Evolutionary conservation across 2,113 vertebrate species (phyloP), one percentile per base, ranked within the genome.

Genomic region (Cryptomyrus ogoouensis): DNA sequence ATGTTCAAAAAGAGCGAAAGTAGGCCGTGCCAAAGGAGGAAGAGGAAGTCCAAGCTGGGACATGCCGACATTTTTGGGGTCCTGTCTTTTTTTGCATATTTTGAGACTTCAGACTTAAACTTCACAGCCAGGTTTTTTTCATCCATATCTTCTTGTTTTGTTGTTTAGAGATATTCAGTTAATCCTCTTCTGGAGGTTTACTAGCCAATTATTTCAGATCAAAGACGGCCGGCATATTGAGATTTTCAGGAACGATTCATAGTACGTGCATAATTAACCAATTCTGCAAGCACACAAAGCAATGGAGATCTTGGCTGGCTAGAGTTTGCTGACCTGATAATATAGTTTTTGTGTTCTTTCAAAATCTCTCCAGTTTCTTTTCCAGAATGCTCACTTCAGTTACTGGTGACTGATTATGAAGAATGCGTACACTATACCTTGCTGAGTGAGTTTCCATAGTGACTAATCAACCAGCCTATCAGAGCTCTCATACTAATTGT

Each of bases 11-110:
- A 50, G 39, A 50, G 1, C 27, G 88, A 93, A 93, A 92, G 91
- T 93, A 93, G 93, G 93, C 91, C 93, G 91, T 89, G 89, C 91
- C 90, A 31, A 87, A 91, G 90, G 90, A 87, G 90, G 89, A 70
- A 62, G 66, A 90, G 87, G 44, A 58, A 88, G 83, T 56, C 77
- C 87, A 83, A 90, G 74, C 92, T 91, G 89, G 90, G 88, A 92
- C 91, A 84, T 89, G 90, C 88, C 85, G 88, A 44, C 83, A 80
- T 44, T 46, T 27, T 10, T 27, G 13, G 46, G 31, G 24, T 84
- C 10, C 74, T 15, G 8, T 24, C 50, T 83, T 47, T 83, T 83
- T 35, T 31, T 31, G 3, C 50, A 49, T 50, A 7, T 1, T 89
- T 2, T 3, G 5, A 42, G 13, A 46, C 3, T 19, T 42, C 87